phyloP scores from a whole-genome alignment of 2,888 invertebrate genomes.

The Ectemnius continuus region DNA sequence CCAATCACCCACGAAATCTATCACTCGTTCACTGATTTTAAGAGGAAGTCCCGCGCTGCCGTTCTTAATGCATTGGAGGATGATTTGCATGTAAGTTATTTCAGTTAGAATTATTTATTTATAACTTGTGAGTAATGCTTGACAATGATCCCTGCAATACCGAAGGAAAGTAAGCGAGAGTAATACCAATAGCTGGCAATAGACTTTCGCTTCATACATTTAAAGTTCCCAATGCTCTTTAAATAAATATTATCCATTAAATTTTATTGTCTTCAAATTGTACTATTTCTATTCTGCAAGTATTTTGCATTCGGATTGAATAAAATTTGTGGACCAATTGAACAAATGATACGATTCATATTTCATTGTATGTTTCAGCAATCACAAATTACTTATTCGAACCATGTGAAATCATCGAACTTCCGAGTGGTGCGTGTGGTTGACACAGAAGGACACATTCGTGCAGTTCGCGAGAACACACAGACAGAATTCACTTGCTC shows the following conservation, averaged over 20 bases:
- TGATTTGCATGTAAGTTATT: constrained; percentile 72
- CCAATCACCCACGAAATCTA: constrained; percentile 69
- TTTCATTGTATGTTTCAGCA: constrained; percentile 73
- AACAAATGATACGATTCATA: no score
- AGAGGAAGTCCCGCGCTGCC: constrained; percentile 76
- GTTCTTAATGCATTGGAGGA: constrained; percentile 77
- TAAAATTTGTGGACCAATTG: no score
- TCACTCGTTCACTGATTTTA: constrained; percentile 72
- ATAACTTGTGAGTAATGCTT: background rate
- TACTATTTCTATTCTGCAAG: no score
- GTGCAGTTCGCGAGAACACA: constrained; percentile 85
- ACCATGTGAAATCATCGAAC: constrained; percentile 83
- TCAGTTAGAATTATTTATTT: background rate
- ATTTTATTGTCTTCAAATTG: no score
- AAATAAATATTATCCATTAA: background rate
- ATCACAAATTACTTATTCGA: constrained; percentile 73
- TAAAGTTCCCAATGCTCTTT: background rate
- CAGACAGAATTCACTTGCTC: constrained; percentile 87
- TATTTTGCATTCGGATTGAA: no score
- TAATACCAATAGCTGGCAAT: constrained; percentile 16
- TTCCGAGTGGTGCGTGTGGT: constrained; percentile 87
- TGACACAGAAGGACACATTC: constrained; percentile 86
- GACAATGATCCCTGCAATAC: no score
- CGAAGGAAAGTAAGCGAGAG: no score
- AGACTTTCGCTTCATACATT: background rate